phyloP scores from a whole-genome alignment of 2,113 vertebrate species.

The Orthonyx spaldingii region DNA sequence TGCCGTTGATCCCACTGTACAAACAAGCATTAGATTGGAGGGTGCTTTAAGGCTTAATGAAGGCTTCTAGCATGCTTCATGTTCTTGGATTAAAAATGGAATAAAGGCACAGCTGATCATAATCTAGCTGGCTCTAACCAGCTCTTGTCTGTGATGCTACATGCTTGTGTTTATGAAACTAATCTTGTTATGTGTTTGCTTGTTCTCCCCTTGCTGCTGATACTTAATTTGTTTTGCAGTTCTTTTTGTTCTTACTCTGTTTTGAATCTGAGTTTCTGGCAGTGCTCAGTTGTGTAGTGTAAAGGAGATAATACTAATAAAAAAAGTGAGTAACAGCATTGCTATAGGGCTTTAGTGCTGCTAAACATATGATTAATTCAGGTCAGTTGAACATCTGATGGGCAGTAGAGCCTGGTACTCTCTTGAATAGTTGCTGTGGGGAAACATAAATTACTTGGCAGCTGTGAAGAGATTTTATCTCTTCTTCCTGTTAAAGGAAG shows the following conservation, averaged over 20 bases:
- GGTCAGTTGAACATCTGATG: background rate
- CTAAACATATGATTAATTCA: background rate
- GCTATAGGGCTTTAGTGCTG: background rate
- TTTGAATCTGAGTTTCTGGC: background rate
- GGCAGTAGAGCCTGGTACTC: background rate
- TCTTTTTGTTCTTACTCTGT: background rate
- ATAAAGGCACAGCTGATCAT: slow-evolving; percentile 25
- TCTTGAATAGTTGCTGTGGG: background rate
- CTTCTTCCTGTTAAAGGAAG: background rate
- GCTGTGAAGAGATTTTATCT: background rate
- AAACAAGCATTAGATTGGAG: background rate
- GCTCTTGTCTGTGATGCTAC: slow-evolving; percentile 18
- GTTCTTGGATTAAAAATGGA: slow-evolving; percentile 15
- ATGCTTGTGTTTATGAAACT: slow-evolving; percentile 16
- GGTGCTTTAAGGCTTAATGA: slow-evolving; percentile 14
- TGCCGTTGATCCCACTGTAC: background rate
- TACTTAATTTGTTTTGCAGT: background rate
- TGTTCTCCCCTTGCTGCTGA: background rate
- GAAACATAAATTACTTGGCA: background rate
- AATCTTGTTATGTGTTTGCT: slow-evolving; percentile 15
- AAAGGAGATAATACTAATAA: background rate
- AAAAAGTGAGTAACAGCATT: background rate
- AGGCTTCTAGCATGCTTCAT: background rate
- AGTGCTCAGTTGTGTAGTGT: background rate
- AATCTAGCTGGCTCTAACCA: slow-evolving; percentile 23